Percentiles rank a stretch among this genome's conserved stretches.
phyloP scores from a whole-genome alignment of 1,140 invertebrate genomes.

The Subanguina moxae region DNA sequence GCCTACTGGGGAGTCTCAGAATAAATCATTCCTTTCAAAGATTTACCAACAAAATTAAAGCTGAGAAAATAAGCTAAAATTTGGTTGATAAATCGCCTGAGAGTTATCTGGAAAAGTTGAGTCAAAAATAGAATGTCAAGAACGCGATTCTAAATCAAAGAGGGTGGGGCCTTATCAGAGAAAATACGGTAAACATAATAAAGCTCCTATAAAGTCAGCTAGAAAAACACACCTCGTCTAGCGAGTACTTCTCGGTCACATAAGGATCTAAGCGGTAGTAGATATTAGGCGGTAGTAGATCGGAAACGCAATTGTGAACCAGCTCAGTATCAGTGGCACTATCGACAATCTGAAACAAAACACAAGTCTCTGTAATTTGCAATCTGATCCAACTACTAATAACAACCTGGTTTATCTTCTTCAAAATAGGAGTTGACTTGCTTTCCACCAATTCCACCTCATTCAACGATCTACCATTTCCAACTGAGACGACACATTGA shows the following conservation, averaged over 20 bases:
- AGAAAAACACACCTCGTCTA: conserved; percentile 73
- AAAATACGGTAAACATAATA: too few relatives aligned
- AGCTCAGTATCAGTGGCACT: conserved; percentile 70
- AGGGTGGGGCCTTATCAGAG: too few relatives aligned
- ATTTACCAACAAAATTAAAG: too few relatives aligned
- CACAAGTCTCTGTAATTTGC: too few relatives aligned
- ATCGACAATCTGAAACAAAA: conserved; percentile 64
- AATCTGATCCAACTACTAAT: too few relatives aligned
- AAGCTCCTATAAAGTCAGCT: conserved; percentile 2
- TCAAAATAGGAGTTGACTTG: conserved; percentile 64
- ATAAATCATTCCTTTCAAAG: too few relatives aligned
- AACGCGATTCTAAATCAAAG: too few relatives aligned
- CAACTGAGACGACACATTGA: conserved; percentile 81
- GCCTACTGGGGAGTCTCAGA: too few relatives aligned
- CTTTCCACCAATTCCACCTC: conserved; percentile 48
- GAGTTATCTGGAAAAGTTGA: too few relatives aligned
- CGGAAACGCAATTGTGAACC: conserved; percentile 74
- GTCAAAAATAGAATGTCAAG: too few relatives aligned
- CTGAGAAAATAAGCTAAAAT: too few relatives aligned
- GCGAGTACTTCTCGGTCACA: conserved; percentile 72
- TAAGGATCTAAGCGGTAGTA: conserved; percentile 90
- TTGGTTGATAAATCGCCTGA: too few relatives aligned
- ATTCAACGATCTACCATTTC: conserved; percentile 66
- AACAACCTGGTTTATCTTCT: conserved; percentile 74
- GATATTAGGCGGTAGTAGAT: conserved; percentile 71